Evolutionary conservation across 2,888 invertebrate genomes (phyloP).

Genomic region (Agapostemon virescens): DNA sequence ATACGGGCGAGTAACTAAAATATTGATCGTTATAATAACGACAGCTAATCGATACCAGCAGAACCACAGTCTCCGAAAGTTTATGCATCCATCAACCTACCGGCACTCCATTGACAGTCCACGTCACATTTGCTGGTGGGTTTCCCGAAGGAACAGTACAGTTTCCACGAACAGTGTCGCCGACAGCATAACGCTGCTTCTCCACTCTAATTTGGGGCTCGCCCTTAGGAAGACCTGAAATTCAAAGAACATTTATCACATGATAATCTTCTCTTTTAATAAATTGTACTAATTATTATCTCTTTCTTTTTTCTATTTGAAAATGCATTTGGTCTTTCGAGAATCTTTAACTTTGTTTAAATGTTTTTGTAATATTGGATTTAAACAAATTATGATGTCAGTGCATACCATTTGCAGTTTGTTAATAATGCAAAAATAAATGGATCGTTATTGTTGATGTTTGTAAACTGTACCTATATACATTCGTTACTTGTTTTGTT

Average conservation of each 20-base stretch:
- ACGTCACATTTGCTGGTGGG: slow-evolving; percentile 87
- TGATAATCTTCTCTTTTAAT: background rate
- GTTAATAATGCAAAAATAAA: no score
- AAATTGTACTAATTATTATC: no score
- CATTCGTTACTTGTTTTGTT: no score
- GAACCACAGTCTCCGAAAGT: slow-evolving; percentile 36
- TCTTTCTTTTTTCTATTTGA: no score
- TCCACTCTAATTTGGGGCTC: slow-evolving; percentile 85
- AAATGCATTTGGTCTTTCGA: no score
- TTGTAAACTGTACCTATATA: no score
- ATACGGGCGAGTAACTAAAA: background rate
- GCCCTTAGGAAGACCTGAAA: slow-evolving; percentile 86
- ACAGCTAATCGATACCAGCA: slow-evolving; percentile 40
- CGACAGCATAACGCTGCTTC: slow-evolving; percentile 86
- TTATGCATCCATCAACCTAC: slow-evolving; percentile 70
- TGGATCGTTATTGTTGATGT: no score
- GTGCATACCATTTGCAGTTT: no score
- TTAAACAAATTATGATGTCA: no score
- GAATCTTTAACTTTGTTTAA: no score
- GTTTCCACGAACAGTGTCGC: slow-evolving; percentile 86
- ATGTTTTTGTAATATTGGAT: no score
- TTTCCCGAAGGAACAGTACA: slow-evolving; percentile 86
- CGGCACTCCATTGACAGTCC: slow-evolving; percentile 84
- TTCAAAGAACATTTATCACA: slow-evolving; percentile 33
- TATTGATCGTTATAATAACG: slow-evolving; percentile 39